phyloP scores from a whole-genome alignment of 2,888 invertebrate genomes.

The Dolomedes plantarius region DNA sequence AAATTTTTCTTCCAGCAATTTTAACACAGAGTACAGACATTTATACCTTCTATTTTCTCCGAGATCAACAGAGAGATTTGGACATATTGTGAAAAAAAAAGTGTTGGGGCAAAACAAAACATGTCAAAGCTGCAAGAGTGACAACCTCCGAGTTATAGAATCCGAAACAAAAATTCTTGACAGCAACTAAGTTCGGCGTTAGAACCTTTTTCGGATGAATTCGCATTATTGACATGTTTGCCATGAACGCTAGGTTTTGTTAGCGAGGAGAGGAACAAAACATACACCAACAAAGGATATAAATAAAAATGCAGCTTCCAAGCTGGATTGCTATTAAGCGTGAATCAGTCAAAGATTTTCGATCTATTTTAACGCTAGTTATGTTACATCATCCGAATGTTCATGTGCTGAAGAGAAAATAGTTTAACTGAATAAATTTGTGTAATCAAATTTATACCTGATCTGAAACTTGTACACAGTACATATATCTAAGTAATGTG shows the following conservation, averaged over 20 bases:
- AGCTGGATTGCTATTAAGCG: too few relatives aligned
- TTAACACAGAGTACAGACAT: constrained; percentile 56
- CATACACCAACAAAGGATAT: too few relatives aligned
- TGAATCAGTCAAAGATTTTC: too few relatives aligned
- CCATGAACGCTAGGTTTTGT: constrained; percentile 11
- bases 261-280: not conserved
- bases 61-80: constrained; percentile 39
- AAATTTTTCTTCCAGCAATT: constrained; percentile 49
- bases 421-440: too few relatives aligned
- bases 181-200: constrained; percentile 37
- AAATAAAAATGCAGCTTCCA: too few relatives aligned
- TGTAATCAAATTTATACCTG: too few relatives aligned
- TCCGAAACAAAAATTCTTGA: constrained; percentile 41
- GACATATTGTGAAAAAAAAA: constrained; percentile 31
- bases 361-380: too few relatives aligned
- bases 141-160: constrained; percentile 59
- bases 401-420: too few relatives aligned
- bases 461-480: too few relatives aligned
- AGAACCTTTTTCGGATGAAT: constrained; percentile 25
- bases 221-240: constrained; percentile 55
- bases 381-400: too few relatives aligned
- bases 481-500: too few relatives aligned
- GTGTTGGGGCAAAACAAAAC: constrained; percentile 45
- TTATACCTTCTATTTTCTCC: constrained; percentile 57
- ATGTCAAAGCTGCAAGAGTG: constrained; percentile 50